Evolutionary conservation across 2,888 invertebrate genomes (phyloP), one percentile per base, ranked within the genome.

Genomic region (Sesamia inferens): DNA sequence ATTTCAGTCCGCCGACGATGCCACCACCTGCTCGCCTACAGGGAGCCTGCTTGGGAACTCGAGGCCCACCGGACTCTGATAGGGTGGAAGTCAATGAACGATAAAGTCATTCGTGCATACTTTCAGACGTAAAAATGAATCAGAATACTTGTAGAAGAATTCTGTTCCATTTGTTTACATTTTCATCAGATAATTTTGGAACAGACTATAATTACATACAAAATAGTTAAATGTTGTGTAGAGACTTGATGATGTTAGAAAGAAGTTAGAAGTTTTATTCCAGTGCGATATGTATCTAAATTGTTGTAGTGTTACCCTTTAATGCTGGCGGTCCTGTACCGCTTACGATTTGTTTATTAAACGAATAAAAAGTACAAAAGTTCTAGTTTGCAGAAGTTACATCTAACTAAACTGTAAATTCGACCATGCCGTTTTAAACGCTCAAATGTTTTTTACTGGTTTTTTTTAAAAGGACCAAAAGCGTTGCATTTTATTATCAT

Each of bases 361-460:
- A 58, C 61, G 66, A 74, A 82, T 74, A 72, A 74, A 78, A 74
- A 59, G 14, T 16, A 65, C 69, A 64, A 65, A 65, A 74, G 76
- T 76, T 81, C 71, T 71, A 74, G 76, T 83, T 78, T 42, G 74
- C 62, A 67, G 57, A 73, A 78, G 78, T 81, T 74, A 77, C 79
- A 67, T 70, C 83, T 77, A 81, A 79, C 71, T 63, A 62, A 81
- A 79, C 68, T 58, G 72, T 70, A 71, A 76, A 84, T 82, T 78
- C 71, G 16, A 72, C 68, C 73, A 70, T 74, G 64, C 71, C 70
- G 73, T 78, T 83, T 82, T 84, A 72, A 74, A 74, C 71, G 75
- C 22, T 71, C 75, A 83, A 77, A 78, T 77, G 70, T 77, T 78
- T 75, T 31, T 31, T 31, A 31, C 31, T 42, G 68, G 42, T 67